These are phyloP conservation scores for Alloscopus bannaensis DNA, from an alignment of 2,888 invertebrate genomes.

Conservation along the genomic window DNA sequence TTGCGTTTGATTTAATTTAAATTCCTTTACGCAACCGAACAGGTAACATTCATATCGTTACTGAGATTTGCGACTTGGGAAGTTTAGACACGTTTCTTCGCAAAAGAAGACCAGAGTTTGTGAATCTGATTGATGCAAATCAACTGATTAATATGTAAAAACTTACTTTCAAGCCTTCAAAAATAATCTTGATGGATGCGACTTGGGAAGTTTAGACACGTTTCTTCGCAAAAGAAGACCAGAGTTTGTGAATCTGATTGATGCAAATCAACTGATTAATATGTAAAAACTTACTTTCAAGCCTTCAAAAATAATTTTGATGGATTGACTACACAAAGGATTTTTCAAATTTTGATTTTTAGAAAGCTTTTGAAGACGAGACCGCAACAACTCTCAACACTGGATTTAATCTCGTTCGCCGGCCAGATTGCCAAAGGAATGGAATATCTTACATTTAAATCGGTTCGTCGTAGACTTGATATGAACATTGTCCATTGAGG, in stretches of 20 bases:
- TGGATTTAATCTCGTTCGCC: constrained; percentile 59
- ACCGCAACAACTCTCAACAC: constrained; percentile 14
- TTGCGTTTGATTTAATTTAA: constrained; percentile 3
- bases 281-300: too few relatives aligned
- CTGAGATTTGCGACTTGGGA: constrained; percentile 56
- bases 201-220: background rate
- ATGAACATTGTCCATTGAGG: too few relatives aligned
- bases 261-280: constrained; percentile 46
- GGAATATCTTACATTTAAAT: constrained; percentile 66
- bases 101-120: constrained; percentile 28
- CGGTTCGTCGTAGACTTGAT: constrained; percentile 52
- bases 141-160: constrained; percentile 47
- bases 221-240: constrained; percentile 35
- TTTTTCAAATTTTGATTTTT: background rate
- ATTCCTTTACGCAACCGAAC: too few relatives aligned
- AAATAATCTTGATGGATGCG: background rate
- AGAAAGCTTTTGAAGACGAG: constrained; percentile 1
- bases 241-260: constrained; percentile 31
- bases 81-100: constrained; percentile 37
- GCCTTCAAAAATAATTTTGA: too few relatives aligned
- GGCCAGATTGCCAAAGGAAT: constrained; percentile 66
- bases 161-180: too few relatives aligned
- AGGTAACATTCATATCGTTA: constrained; percentile 55
- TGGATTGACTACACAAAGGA: too few relatives aligned
- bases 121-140: constrained; percentile 38